Base-by-base conservation (phyloP, 2,113 vertebrate genomes). In the Heteronetta atricapilla region DNA sequence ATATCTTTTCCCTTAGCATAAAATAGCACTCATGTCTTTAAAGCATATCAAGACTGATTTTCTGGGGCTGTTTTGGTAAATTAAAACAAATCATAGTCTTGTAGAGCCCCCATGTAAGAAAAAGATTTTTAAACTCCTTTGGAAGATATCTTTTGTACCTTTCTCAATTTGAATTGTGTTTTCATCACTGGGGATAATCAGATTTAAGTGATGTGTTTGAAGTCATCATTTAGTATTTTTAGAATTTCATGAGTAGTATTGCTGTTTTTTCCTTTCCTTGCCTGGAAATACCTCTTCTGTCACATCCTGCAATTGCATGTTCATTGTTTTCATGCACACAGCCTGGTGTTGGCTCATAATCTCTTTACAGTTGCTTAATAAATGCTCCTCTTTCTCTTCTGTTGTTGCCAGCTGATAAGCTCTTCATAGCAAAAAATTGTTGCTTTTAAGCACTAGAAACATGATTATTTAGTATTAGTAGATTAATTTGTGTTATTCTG, bases 161-260 rank as follows among this genome's bases (percentile, higher is more conserved):
- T 78, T 63, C 20, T 20, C 2, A 25, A 53, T 92, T 70, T 53
- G 2, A 21, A 8, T 34, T 53, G 2, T 48, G 55, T 79, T n/a
- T 9, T 20, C 67, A 46, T 82, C 55, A 18, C 3, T 52, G 29
- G 38, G 26, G 18, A 2, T 77, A 62, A 40, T 91, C 33, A 48
- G 29, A 29, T 46, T 11, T 53, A 44, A 84, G 16, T 69, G 87
- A 62, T 67, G 23, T 48, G 11, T 78, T 95, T 91, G 52, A 42
- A 81, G 22, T 84, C 69, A 78, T 18, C n/a, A 31, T 72, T 79
- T 82, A 79, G 38, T 91, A 64, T 89, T 94, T 84, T 79, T 88
- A 68, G 46, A 42, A 29, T 72, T 91, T 88, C 1, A 11, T 72
- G 16, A 70, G 13, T 72, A 88, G 46, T 59, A 25, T 75, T 78